Conservation (phyloP, 2,113 vertebrate genomes). For the Trogon melanurus region DNA sequence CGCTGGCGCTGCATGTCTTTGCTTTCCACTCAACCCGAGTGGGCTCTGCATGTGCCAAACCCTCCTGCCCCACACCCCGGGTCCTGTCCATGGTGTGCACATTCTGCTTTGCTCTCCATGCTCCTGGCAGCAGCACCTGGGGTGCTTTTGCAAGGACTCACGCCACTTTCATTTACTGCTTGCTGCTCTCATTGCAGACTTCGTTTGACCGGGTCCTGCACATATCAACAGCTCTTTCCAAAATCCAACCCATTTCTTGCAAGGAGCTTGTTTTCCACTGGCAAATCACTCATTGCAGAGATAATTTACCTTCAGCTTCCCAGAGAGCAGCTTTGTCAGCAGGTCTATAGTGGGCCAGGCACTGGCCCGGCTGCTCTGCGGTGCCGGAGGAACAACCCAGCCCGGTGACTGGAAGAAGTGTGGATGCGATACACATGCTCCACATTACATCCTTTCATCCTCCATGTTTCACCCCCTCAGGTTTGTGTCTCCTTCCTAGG, state of each 20-base stretch:
- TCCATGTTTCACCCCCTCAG: not conserved
- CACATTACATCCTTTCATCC: not conserved
- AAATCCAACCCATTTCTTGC: not conserved
- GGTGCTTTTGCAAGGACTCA: not conserved
- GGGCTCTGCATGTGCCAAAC: fast-evolving
- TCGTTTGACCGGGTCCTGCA: fast-evolving
- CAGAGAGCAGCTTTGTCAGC: not conserved
- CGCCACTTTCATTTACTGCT: not conserved
- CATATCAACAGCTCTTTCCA: not conserved
- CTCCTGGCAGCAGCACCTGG: not conserved
- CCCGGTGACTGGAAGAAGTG: not conserved
- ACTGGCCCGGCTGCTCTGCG: fast-evolving
- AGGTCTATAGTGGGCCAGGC: not conserved
- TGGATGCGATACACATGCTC: fast-evolving
- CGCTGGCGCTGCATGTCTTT: not conserved
- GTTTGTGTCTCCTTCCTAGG: not conserved
- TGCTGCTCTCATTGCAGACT: not conserved
- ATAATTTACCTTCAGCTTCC: slow-evolving; percentile 8
- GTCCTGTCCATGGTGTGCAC: not conserved
- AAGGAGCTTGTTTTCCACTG: not conserved
- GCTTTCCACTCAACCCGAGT: not conserved
- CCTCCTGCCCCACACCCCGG: fast-evolving
- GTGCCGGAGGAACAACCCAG: fast-evolving
- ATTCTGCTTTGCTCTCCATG: fast-evolving
- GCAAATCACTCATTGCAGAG: slow-evolving; percentile 21